Evolutionary conservation across 2,888 invertebrate species (phyloP).

Genomic region (Acholoe squamosa): DNA sequence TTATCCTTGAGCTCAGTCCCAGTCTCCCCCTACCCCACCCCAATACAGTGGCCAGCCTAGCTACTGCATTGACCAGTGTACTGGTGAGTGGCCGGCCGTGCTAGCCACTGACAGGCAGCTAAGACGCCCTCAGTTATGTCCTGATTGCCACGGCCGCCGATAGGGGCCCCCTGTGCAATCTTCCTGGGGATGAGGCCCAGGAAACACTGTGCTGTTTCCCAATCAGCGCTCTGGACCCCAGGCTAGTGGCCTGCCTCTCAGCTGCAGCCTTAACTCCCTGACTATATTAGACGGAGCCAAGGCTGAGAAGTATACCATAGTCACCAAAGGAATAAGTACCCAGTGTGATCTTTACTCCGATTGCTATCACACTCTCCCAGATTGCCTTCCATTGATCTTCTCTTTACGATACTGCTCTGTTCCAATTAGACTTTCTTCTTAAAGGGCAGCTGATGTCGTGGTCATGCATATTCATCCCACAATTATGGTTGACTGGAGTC

Average conservation of each 20-base stretch:
- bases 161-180: constrained; percentile 17
- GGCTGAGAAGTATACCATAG: too few species aligned
- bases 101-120: constrained; percentile 27
- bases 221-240: constrained; percentile 21
- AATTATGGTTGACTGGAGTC: background rate
- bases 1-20: too few species aligned
- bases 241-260: background rate
- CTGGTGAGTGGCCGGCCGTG: constrained; percentile 31
- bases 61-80: constrained; percentile 2
- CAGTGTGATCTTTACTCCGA: too few species aligned
- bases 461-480: background rate
- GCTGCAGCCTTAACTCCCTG: background rate
- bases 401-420: background rate
- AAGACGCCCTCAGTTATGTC: constrained; percentile 45
- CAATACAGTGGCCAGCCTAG: background rate
- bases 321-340: too few species aligned
- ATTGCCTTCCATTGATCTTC: too few species aligned
- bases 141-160: constrained; percentile 28
- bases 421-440: background rate
- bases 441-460: background rate
- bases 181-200: background rate
- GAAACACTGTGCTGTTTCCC: constrained; percentile 31
- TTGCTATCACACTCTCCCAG: too few species aligned
- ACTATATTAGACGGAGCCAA: constrained; percentile 15
- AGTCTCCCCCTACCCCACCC: background rate